Conservation (phyloP, 2,888 invertebrate genomes). For the Automeris io region DNA sequence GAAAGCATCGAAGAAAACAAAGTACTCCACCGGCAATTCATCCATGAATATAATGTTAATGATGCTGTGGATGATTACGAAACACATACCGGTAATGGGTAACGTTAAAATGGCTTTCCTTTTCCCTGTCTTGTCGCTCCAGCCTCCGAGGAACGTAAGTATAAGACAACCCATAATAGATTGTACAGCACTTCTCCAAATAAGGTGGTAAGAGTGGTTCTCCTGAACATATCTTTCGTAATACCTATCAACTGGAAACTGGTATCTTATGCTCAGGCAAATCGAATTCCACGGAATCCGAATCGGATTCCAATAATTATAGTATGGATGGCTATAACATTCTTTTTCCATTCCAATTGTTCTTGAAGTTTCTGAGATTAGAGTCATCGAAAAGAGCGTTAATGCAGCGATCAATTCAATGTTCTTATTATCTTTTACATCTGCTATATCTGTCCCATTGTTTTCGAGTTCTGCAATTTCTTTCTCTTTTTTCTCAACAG, state of each 20-base stretch:
- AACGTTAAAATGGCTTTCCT: not conserved
- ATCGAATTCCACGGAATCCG: not conserved
- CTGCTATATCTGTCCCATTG: not conserved
- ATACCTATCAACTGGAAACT: too few species aligned
- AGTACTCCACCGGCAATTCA: not conserved
- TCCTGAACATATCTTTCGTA: not conserved
- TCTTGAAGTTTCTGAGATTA: not conserved
- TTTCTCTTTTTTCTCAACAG: not conserved
- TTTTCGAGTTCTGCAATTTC: not conserved
- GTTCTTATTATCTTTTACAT: not conserved
- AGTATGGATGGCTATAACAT: not conserved
- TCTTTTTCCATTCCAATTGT: not conserved
- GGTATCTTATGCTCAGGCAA: too few species aligned
- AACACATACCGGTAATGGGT: not conserved
- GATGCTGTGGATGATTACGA: not conserved
- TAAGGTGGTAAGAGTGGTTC: not conserved
- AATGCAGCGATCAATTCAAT: not conserved
- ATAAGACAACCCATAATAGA: not conserved
- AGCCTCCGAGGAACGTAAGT: not conserved
- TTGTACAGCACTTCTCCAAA: not conserved
- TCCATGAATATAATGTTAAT: not conserved
- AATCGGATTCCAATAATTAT: too few species aligned
- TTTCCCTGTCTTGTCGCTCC: constrained; percentile 1
- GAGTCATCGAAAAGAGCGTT: not conserved
- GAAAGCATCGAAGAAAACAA: not conserved